Conservation (phyloP, 2,113 vertebrate species). For the Barbus barbus region DNA sequence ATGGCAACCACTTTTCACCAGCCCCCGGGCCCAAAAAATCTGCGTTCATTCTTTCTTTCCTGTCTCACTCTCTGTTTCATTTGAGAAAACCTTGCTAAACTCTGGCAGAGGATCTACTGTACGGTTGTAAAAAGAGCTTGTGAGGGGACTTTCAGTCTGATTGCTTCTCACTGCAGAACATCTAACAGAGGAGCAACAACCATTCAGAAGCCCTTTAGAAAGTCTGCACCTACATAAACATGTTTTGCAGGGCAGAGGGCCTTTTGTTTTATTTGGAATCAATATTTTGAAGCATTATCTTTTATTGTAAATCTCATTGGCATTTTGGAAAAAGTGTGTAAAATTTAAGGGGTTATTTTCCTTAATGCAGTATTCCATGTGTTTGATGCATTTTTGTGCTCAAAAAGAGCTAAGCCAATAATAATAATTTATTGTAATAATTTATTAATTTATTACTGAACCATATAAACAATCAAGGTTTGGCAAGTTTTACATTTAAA, state of each 20-base stretch:
- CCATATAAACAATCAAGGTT: too few species aligned
- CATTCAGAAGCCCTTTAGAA: conserved; percentile 27
- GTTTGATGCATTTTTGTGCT: background rate
- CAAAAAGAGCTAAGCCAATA: background rate
- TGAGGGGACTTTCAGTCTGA: conserved; percentile 6
- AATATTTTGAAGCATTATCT: background rate
- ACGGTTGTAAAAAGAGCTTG: conserved; percentile 38
- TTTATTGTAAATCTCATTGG: background rate
- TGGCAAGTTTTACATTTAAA: too few species aligned
- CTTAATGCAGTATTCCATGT: background rate
- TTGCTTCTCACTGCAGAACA: conserved; percentile 31
- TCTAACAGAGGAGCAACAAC: conserved; percentile 36
- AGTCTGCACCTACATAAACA: conserved; percentile 5
- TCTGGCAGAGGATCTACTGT: conserved; percentile 43
- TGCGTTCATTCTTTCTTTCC: conserved; percentile 61
- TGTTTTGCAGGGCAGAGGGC: conserved; percentile 4
- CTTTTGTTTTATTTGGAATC: conserved; percentile 19
- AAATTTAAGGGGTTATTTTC: background rate
- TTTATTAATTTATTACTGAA: background rate
- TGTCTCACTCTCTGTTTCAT: conserved; percentile 59
- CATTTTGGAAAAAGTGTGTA: background rate
- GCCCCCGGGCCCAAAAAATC: conserved; percentile 79
- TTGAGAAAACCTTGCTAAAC: conserved; percentile 39
- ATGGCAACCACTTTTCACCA: conserved; percentile 86
- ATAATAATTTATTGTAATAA: too few species aligned